Evolutionary conservation across 2,797 vertebrate genomes (phyloP).

Genomic region (Poecile montanus): DNA sequence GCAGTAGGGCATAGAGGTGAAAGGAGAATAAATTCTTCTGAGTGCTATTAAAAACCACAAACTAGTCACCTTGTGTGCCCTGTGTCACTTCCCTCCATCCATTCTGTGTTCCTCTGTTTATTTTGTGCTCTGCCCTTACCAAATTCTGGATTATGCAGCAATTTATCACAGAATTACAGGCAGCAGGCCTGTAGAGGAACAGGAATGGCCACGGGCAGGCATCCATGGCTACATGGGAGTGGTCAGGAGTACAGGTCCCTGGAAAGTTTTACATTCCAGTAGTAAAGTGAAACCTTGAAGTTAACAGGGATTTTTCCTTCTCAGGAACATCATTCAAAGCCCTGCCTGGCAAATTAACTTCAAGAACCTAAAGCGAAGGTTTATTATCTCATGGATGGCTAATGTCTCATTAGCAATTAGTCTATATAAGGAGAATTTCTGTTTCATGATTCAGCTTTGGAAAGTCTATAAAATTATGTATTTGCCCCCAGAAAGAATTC

Average conservation of each 20-base stretch:
- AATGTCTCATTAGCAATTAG: not conserved
- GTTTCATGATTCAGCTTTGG: not conserved
- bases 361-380: not conserved
- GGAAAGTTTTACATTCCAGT: not conserved
- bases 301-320: not conserved
- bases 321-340: not conserved
- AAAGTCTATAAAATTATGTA: not conserved
- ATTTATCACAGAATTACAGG: not conserved
- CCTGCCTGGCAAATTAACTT: not conserved
- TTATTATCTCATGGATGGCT: not conserved
- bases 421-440: not conserved
- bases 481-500: not conserved
- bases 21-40: not conserved
- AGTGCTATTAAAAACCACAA: not conserved
- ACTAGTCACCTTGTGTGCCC: not conserved
- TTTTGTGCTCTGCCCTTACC: not conserved
- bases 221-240: not conserved
- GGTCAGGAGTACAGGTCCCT: not conserved
- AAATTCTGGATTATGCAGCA: not conserved
- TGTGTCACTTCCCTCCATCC: not conserved
- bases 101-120: not conserved
- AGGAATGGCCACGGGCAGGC: not conserved
- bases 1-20: not conserved
- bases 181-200: not conserved
- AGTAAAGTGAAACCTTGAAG: not conserved